Evolutionary conservation across 2,888 invertebrate species (phyloP), one percentile per base, ranked within the genome.

Genomic region (Hirudinaria manillensis): DNA sequence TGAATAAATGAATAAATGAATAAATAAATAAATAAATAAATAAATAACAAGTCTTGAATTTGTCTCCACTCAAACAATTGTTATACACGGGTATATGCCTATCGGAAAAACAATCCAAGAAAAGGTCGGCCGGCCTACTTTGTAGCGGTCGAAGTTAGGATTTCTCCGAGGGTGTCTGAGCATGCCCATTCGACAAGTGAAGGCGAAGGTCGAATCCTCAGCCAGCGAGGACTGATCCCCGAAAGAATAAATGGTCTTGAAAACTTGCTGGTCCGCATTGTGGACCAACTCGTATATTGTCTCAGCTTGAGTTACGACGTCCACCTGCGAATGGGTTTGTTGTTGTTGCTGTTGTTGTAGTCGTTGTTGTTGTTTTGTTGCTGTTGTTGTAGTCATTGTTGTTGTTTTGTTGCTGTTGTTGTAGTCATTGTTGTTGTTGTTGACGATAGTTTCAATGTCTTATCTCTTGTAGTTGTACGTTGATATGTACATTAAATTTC

Each of bases 171-270:
- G 72, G 34, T 75, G 71, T 36, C 65, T 75, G 29, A 72, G 27
- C 29, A 75, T 68, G 24, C 75, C 75, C 75, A 75, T 71, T 19
- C 65, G 71, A 56, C 75, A 75, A 51, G 72, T 71, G 65, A 75
- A 72, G n/a, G 53, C 36, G n/a, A 36, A 36, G 29, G 72, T 53
- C n/a, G 68, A 29, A 34, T 68, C 29, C 29, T 74, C 67, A 21
- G 36, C 66, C 38, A 29, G 65, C 74, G 51, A 74, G 66, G 29
- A 74, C 36, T 74, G 51, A n/a, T 71, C 51, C 27, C 51, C 65
- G 38, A 66, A 16, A 4, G 32, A 65, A 66, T 75, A 61, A 24
- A 61, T 61, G 6, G 61, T 51, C 65, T 21, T 38, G 45, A 75
- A 32, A 6, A 36, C 21, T 27, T 56, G 21, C 51, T 72, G 71